Conservation (phyloP, 2,888 invertebrate species). For the Rhogogaster chlorosoma region DNA sequence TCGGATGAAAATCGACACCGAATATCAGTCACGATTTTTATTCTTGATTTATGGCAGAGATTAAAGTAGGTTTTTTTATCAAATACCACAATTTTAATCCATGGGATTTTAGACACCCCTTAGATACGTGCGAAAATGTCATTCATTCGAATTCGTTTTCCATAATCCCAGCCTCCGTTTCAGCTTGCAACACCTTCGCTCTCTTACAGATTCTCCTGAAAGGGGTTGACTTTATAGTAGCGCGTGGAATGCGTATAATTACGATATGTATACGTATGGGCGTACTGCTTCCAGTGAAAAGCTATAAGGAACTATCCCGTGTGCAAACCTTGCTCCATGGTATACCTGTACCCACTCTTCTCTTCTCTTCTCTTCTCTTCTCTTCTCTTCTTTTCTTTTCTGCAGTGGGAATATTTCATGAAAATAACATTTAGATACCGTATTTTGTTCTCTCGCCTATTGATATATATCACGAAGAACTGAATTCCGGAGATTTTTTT, state of each 20-base stretch:
- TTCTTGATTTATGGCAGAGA: background rate
- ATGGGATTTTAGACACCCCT: background rate
- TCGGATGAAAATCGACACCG: no score
- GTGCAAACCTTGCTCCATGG: background rate
- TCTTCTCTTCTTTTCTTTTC: background rate
- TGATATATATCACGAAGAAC: background rate
- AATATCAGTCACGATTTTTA: background rate
- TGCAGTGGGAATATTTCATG: background rate
- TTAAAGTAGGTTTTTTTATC: background rate
- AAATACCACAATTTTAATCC: background rate
- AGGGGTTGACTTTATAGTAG: conserved; percentile 41
- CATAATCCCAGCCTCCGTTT: background rate
- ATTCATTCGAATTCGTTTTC: conserved; percentile 20
- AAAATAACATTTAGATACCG: conserved; percentile 33
- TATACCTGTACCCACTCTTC: background rate
- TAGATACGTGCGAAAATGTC: conserved; percentile 55
- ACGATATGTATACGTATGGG: conserved; percentile 59
- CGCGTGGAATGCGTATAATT: conserved; percentile 67
- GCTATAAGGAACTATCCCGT: conserved; percentile 35
- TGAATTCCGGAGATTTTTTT: background rate
- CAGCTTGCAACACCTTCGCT: background rate
- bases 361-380: background rate
- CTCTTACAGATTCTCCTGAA: conserved; percentile 13
- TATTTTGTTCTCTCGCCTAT: conserved; percentile 11
- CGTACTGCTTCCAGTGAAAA: conserved; percentile 6